Base-by-base conservation (phyloP, 2,888 invertebrate species). In the Trichogramma evanescens region DNA sequence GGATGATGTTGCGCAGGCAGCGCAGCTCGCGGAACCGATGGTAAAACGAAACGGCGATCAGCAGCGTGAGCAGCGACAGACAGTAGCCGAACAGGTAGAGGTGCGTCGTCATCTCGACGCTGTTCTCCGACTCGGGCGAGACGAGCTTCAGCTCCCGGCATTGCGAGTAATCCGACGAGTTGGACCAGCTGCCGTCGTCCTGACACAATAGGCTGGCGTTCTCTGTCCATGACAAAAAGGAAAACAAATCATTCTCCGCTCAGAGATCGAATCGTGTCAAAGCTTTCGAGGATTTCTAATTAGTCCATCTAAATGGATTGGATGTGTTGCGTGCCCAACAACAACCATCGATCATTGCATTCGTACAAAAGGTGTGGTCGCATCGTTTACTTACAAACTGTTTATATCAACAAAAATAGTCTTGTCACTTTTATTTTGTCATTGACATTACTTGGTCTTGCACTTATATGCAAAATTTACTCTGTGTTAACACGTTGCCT, bases 221-320 rank as follows among this genome's bases (percentile, higher is more conserved):
- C n/a, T 45, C 45, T 45, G 45, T 81, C 54, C 53, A 9, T 49
- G 43, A 53, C 26, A 40, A 5, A 9, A n/a, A n/a, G 6, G 42
- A 8, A 4, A 7, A 54, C 13, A 10, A 10, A 10, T 13, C 41
- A 49, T n/a, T 39, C 13, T 10, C 10, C 26, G 26, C 26, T 26
- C 26, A 26, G 26, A 26, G 26, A 26, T 26, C 26, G 26, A 26
- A 26, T 26, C 26, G 26, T 26, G 26, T 26, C 26, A 26, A 26
- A 26, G 26, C 26, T 26, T 26, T 26, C 26, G 26, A 26, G 3
- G 26, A 1, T 26, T 26, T 26, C 2, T 2, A 26, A 26, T 26
- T 26, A 26, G 26, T 26, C 26, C 26, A 26, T 26, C 26, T 26
- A 26, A 26, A 26, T 26, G 26, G 26, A 26, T 26, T 26, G 26